Base-by-base conservation (phyloP, 2,113 vertebrate genomes). In the Spea bombifrons region DNA sequence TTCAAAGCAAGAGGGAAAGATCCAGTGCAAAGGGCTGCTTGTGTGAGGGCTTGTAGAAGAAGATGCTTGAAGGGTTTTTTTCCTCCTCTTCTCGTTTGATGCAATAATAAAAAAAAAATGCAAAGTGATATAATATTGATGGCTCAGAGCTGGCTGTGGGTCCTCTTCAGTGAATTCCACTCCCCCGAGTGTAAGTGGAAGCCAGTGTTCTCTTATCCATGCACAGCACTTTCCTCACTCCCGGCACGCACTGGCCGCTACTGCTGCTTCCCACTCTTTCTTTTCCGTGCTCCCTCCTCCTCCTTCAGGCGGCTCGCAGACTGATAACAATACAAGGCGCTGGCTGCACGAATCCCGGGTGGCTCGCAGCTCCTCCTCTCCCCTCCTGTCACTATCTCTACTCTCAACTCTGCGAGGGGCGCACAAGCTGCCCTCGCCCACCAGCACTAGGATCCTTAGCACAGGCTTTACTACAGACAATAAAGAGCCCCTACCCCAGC, bases 261-360 rank as follows among this genome's bases (percentile, higher is more conserved):
- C 30, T 64, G 66, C 76, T 53, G 55, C 53, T 46, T 43, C 76
- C 44, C 59, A 12, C 3, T 6, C 55, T 70, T 16, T 10, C 12
- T 44, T 61, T 30, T 43, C 43, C 47, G 10, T 13, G 6, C 53
- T 59, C 48, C 30, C 61, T 45, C 30, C 66, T 68, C 67, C 53
- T 57, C 75, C 65, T 43, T 67, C 50, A 50, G 66, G 13, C 66
- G 55, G 49, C 75, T 76, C 65, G 52, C 67, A 71, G 53, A 73
- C 77, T 79, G 77, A 79, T 78, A 78, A 78, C 76, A 78, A 78
- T 78, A 46, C 76, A 78, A 78, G 76, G 76, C 76, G 76, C 76
- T 78, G 69, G 76, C 76, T 78, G 76, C 47, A 53, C 64, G 76
- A 55, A 65, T 72, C 76, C 76, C 76, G 76, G 76, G 76, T 15